Base-by-base conservation (phyloP, 2,888 invertebrate genomes). In the Aporophyla lueneburgensis region DNA sequence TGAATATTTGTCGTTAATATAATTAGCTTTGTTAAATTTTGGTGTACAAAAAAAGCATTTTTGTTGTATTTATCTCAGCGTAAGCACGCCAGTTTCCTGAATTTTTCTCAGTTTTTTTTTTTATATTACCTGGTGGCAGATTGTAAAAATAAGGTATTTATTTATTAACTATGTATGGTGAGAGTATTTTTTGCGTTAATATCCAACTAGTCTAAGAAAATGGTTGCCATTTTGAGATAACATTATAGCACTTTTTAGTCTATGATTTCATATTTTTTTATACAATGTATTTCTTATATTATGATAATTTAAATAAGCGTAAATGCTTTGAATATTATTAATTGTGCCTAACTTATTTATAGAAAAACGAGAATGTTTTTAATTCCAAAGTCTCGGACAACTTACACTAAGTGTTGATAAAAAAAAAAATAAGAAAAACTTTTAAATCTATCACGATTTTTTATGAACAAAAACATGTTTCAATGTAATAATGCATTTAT, bases 121-220 rank as follows among this genome's bases (percentile, higher is more conserved):
- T 58, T 1, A 27, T 66, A 33, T 40, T 33, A 58, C n/a, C 12
- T 51, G 83, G 61, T 76, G 69, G 27, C 7, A 70, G 69, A 40
- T 46, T 33, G 4, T 66, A 33, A 40, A 10, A 65, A 24, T 74
- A 62, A 24, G 14, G 4, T 77, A 53, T 71, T 68, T 58, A 2
- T 46, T 54, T 40, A 69, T 46, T 21, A 16, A 16, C 49, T 27
- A 21, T 54, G 5, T 54, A 67, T 33, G 33, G 33, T 59, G 51
- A 66, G 33, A 70, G 66, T 66, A 72, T 54, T 46, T 27, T 51
- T 65, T 65, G 19, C 27, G 62, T 68, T 62, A 58, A 69, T 84
- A 70, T 53, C 24, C 43, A 56, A 84, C 81, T 81, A 81, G 81
- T 81, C 81, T 80, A 70, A 59, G 62, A 33, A 81, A 61, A 70